Evolutionary conservation across 2,113 vertebrate genomes (phyloP).

Genomic region (Chrysochloris asiatica): DNA sequence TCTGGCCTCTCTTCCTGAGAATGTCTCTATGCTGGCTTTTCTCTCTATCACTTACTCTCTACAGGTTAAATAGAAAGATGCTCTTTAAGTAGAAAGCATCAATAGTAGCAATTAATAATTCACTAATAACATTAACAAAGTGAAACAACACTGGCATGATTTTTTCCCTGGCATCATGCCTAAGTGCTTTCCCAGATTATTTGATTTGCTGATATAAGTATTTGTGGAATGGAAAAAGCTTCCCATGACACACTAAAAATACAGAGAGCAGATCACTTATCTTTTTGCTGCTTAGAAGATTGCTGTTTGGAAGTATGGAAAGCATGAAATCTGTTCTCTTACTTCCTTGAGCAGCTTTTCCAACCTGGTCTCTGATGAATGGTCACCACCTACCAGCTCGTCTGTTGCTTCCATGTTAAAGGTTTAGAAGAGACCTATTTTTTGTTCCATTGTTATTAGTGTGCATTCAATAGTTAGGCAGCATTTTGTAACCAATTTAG

Average conservation of each 20-base stretch:
- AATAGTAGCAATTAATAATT: slow-evolving; percentile 60
- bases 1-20: not conserved
- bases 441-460: slow-evolving; percentile 40
- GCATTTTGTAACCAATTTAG: not conserved
- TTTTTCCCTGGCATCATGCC: not conserved
- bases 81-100: slow-evolving; percentile 39
- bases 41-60: not conserved
- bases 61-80: slow-evolving; percentile 2
- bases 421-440: slow-evolving; percentile 37
- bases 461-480: not conserved
- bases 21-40: not conserved
- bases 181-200: not conserved
- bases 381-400: not conserved
- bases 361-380: slow-evolving; percentile 5
- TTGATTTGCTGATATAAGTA: slow-evolving; percentile 70
- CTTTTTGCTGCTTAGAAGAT: slow-evolving; percentile 7
- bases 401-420: slow-evolving; percentile 56
- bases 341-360: not conserved
- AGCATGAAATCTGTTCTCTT: slow-evolving; percentile 12
- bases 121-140: slow-evolving; percentile 51
- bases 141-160: not conserved
- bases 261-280: not conserved
- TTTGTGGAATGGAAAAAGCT: slow-evolving; percentile 52
- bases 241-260: slow-evolving; percentile 33
- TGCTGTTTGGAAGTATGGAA: not conserved